These are phyloP conservation scores for Dendrocincla tyrannina DNA, from an alignment of 2,797 vertebrate genomes.

Conservation along the genomic window DNA sequence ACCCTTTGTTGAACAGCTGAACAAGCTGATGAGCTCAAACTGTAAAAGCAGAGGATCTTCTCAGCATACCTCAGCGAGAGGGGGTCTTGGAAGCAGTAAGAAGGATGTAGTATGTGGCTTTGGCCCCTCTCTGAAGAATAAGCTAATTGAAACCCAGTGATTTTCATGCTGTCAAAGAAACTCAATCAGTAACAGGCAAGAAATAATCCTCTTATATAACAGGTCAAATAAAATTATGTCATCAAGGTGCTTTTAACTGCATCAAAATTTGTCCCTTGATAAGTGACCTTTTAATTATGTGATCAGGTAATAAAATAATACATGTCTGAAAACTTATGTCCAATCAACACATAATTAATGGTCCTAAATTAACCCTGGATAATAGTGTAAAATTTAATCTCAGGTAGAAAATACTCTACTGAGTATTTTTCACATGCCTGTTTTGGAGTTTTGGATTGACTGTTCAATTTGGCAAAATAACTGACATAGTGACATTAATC, in stretches of 20 bases:
- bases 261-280: constrained; percentile 59
- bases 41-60: neutral
- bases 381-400: constrained; percentile 23
- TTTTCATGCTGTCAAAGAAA: constrained; percentile 34
- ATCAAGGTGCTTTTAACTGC: constrained; percentile 55
- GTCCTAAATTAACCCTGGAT: constrained; percentile 45
- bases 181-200: constrained; percentile 5
- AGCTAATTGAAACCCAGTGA: constrained; percentile 17
- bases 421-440: neutral
- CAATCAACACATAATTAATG: neutral
- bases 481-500: neutral
- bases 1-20: constrained; percentile 4
- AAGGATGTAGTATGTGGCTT: neutral
- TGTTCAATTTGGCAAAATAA: constrained; percentile 6
- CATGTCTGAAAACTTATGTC: constrained; percentile 54
- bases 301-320: constrained; percentile 59
- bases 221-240: constrained; percentile 44
- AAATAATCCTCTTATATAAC: constrained; percentile 56
- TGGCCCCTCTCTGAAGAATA: neutral
- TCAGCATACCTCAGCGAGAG: neutral
- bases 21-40: neutral
- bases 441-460: neutral
- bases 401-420: neutral
- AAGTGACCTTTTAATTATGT: constrained; percentile 65
- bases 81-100: neutral